phyloP scores from a whole-genome alignment of 2,113 vertebrate genomes.

The western clawed frog (Xenopus tropicalis) region UCB_Xtro_10.0 CM004447.2:78986501-78987000 shows the following conservation, averaged over 20 bases:
- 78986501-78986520: background rate
- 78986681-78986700: too few species aligned
- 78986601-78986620: background rate
- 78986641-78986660: background rate
- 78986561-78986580: background rate
- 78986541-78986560: background rate
- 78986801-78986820: conserved; percentile 3
- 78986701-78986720: background rate
- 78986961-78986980: background rate
- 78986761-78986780: background rate
- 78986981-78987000: background rate
- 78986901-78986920: conserved; percentile 23
- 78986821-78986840: conserved; percentile 19
- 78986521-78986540: background rate
- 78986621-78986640: background rate
- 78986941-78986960: background rate
- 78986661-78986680: background rate
- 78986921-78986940: background rate
- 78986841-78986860: conserved; percentile 11
- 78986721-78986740: background rate
- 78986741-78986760: background rate
- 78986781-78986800: conserved; percentile 2
- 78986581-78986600: background rate
- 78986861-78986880: conserved; percentile 11
- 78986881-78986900: conserved; percentile 3